Base-by-base conservation (phyloP, 2,888 invertebrate species). In the Disparrhopalites patrizii region DNA sequence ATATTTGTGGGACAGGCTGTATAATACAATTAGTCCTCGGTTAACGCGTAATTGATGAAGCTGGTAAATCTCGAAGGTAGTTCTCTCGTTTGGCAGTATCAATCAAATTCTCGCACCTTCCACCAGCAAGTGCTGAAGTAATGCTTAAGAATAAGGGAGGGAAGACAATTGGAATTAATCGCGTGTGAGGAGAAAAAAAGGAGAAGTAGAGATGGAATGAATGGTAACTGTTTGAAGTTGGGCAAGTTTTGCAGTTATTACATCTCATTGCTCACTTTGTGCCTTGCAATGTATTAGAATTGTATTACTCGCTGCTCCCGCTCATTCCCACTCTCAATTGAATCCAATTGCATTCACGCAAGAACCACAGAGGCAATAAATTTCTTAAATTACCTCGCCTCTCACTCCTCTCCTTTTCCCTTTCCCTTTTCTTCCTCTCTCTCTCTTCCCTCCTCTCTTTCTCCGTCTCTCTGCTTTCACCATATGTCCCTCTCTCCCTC, bases 301-400 rank as follows among this genome's bases (percentile, higher is more conserved):
- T 33, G 60, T 61, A 61, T 31, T 50, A 50, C 33, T n/a, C n/a
- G n/a, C n/a, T n/a, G n/a, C n/a, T n/a, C n/a, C n/a, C n/a, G n/a
- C n/a, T n/a, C n/a, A n/a, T n/a, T n/a, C n/a, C n/a, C n/a, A 50
- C 50, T 47, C 50, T 50, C 50, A 61, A 61, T 61, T 61, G 60
- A 61, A 61, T 61, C 50, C 50, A 61, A 61, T 61, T 61, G 60
- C 47, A 50, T 50, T 61, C 50, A 50, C 20, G 51, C 30, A 50
- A 50, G 60, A 61, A 61, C 60, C 60, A 33, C 60, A 61, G n/a
- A 23, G 50, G 60, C 60, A 61, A 61, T 61, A 61, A 61, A 61
- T 61, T 61, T 61, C 31, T 18, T 61, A 61, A 61, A 61, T 61
- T 61, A 61, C 60, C 51, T 61, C 60, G 50, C 25, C 60, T 61